Conservation (phyloP, 2,797 vertebrate genomes). For the Poeciliopsis turneri region DNA sequence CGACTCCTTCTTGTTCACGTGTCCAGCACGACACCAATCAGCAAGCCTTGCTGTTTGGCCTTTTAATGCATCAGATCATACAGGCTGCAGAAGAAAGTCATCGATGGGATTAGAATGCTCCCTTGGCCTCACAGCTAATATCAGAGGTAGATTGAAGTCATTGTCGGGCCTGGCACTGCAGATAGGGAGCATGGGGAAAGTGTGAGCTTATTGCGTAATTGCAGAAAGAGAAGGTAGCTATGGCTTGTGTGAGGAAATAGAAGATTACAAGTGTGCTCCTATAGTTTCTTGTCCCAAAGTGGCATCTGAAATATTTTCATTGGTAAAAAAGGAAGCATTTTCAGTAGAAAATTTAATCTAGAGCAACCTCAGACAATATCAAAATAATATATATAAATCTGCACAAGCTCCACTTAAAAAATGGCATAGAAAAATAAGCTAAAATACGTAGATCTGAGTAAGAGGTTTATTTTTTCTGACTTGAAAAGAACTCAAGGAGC, state of each 20-base stretch:
- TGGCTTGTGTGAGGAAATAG: constrained; percentile 53
- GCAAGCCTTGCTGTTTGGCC: constrained; percentile 16
- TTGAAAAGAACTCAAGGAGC: no score
- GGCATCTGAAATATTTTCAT: constrained; percentile 18
- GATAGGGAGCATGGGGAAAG: constrained; percentile 48
- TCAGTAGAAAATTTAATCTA: constrained; percentile 24
- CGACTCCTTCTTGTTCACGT: constrained; percentile 31
- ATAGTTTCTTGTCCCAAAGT: constrained; percentile 35
- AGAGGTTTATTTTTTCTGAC: no score
- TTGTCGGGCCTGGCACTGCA: constrained; percentile 45
- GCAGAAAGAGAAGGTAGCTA: constrained; percentile 35
- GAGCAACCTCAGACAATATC: constrained; percentile 9
- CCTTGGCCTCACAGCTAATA: constrained; percentile 64
- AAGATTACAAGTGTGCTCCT: constrained; percentile 61
- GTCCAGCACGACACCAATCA: constrained; percentile 13
- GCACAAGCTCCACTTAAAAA: constrained; percentile 3
- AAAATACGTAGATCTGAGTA: neutral
- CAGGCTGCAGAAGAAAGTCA: constrained; percentile 57
- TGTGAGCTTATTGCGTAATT: constrained; percentile 66
- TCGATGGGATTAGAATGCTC: constrained; percentile 64
- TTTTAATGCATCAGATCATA: constrained; percentile 59
- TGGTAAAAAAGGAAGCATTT: constrained; percentile 12
- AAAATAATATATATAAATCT: neutral
- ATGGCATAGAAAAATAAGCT: neutral
- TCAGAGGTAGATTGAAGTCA: constrained; percentile 54